Evolutionary conservation across 2,888 invertebrate genomes (phyloP), one percentile per base, ranked within the genome.

Genomic region (Theretra japonica): DNA sequence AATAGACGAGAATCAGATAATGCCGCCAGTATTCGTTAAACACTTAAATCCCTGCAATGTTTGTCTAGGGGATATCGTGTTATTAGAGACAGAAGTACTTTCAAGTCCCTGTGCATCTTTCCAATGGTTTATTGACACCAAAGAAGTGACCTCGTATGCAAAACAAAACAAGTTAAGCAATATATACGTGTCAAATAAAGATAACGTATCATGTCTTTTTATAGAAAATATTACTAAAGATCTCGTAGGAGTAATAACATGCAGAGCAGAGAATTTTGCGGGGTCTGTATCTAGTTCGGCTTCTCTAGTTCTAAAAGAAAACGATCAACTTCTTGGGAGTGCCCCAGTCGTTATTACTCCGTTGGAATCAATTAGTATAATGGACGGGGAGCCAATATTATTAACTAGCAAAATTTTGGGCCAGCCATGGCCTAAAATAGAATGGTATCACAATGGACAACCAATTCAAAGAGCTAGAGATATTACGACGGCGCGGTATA

Each of bases 211-310:
- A n/a, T 96, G 97, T 72, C 93, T 98, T 25, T 93, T 97, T 77
- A 96, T 98, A 74, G 96, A 96, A 82, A 96, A 97, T 83, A 95
- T 97, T 68, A 95, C 95, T 72, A 94, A 96, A 73, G 96, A 97
- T 86, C 95, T 95, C 79, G 93, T 95, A 72, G 98, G 98, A 30
- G 95, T 96, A 41, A 97, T 98, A 81, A 98, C 97, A 25, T 98
- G 98, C 82, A 95, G 97, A 82, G 98, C 98, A 3, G 97, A 98
- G 90, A 99, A 99, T 88, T 97, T 97, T 69, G 97, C 96, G 69
- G 99, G 99, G 15, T 97, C 97, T 0, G 97, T 98, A 8, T 97
- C 97, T n/a, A 97, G 97, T 79, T 97, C 97, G 0, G 97, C 98
- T 3, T 96, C 96, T 25, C 85, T 98, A 5, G 95, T 96, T 79